phyloP scores from a whole-genome alignment of 2,113 vertebrate species.

The Indicator indicator region DNA sequence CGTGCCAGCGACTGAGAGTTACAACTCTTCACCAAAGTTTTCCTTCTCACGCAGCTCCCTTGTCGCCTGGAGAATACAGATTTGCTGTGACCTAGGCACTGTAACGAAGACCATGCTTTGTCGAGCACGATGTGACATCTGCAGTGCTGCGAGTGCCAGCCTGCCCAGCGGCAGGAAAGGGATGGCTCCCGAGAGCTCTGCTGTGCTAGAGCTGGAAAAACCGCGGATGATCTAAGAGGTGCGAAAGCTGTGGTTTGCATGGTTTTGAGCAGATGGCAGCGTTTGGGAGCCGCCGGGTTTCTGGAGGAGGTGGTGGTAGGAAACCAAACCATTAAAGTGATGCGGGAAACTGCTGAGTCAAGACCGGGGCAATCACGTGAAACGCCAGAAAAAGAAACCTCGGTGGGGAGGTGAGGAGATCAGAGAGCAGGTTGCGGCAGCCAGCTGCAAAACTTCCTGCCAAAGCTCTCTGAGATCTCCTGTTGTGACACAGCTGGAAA shows the following conservation, averaged over 20 bases:
- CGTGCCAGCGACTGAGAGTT: background rate
- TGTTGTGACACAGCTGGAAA: background rate
- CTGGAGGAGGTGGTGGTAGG: constrained; percentile 55
- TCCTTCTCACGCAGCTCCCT: background rate
- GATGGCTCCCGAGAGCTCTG: background rate
- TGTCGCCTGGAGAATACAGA: background rate
- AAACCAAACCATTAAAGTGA: constrained; percentile 73
- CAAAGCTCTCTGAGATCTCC: fast-evolving
- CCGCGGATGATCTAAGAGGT: fast-evolving
- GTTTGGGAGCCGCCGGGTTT: background rate
- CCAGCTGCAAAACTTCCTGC: background rate
- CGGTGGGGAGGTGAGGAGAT: background rate
- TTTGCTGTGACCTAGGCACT: background rate
- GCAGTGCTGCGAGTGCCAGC: fast-evolving
- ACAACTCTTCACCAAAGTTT: background rate
- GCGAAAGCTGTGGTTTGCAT: background rate
- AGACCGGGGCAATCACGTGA: constrained; percentile 59
- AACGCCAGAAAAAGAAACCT: constrained; percentile 34
- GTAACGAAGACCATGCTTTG: fast-evolving
- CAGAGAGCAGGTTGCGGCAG: background rate
- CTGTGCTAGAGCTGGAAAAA: background rate
- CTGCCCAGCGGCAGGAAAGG: background rate
- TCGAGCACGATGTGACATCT: background rate
- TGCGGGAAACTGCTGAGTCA: constrained; percentile 74
- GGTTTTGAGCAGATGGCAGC: background rate